Evolutionary conservation across 2,888 invertebrate genomes (phyloP).

Genomic region (Drosophila seclusa): DNA sequence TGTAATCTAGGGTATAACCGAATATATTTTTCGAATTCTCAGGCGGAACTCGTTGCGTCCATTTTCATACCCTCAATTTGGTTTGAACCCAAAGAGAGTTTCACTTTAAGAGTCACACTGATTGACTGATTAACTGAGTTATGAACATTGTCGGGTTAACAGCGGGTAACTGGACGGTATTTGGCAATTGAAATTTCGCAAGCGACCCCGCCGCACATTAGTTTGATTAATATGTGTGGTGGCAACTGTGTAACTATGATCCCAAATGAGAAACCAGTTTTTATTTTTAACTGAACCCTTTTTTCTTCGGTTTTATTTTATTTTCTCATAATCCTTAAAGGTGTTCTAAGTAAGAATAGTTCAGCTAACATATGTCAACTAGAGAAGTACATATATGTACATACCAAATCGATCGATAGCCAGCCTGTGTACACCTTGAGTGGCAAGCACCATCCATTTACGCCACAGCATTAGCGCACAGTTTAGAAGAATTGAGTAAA

Average conservation of each 20-base stretch:
- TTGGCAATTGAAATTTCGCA: slow-evolving; percentile 41
- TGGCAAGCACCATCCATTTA: slow-evolving; percentile 19
- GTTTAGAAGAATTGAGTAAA: slow-evolving; percentile 20
- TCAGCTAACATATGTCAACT: not conserved
- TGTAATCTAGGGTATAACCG: not conserved
- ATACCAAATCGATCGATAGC: not conserved
- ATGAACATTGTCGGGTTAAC: slow-evolving; percentile 26
- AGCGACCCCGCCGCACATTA: slow-evolving; percentile 32
- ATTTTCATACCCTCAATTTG: slow-evolving; percentile 32
- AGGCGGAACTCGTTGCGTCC: slow-evolving; percentile 14
- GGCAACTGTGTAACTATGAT: not conserved
- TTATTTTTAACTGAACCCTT: not conserved
- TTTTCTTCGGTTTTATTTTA: not conserved
- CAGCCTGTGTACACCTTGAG: slow-evolving; percentile 1
- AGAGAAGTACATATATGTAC: not conserved
- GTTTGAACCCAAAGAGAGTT: slow-evolving; percentile 30
- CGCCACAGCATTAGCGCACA: slow-evolving; percentile 22
- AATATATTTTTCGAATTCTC: slow-evolving; percentile 15
- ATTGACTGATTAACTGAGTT: slow-evolving; percentile 30
- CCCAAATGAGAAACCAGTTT: not conserved
- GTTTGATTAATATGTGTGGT: slow-evolving; percentile 10
- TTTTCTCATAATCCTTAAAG: not conserved
- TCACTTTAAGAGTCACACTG: slow-evolving; percentile 26
- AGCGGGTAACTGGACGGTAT: slow-evolving; percentile 10
- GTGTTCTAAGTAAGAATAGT: not conserved